Conservation (phyloP, 2,797 vertebrate genomes). For the Pogonophryne albipinna region DNA sequence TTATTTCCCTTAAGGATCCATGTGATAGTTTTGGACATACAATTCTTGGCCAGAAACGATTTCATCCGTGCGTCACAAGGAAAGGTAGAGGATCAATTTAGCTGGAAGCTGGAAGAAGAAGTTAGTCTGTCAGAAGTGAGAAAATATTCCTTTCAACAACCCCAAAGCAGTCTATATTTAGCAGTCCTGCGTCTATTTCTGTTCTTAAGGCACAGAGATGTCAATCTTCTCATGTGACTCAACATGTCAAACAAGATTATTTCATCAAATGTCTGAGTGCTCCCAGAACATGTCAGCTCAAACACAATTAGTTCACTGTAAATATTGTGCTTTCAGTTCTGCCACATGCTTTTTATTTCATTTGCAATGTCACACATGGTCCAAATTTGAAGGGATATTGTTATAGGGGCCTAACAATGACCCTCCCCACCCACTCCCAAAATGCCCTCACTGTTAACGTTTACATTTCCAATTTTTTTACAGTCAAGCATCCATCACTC, state of each 20-base stretch:
- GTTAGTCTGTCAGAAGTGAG: constrained; percentile 12
- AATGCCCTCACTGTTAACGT: constrained; percentile 14
- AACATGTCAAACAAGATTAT: constrained; percentile 26
- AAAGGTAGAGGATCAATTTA: constrained; percentile 6
- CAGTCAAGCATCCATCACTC: constrained; percentile 22
- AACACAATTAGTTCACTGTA: constrained; percentile 4
- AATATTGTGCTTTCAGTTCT: constrained; percentile 18
- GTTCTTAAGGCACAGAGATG: constrained; percentile 11
- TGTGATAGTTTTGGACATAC: constrained; percentile 29
- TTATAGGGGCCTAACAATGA: constrained; percentile 1
- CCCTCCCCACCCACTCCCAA: constrained; percentile 15
- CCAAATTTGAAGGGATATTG: constrained; percentile 31
- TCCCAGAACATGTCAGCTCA: constrained; percentile 11
- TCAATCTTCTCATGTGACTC: constrained; percentile 25
- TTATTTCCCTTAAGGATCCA: constrained; percentile 11
- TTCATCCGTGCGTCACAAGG: constrained; percentile 14
- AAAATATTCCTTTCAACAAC: constrained; percentile 36
- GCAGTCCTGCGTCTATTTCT: constrained; percentile 32
- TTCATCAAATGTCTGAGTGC: constrained; percentile 5
- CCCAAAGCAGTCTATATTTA: constrained; percentile 32
- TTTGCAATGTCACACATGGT: constrained; percentile 21
- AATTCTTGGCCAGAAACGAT: constrained; percentile 11
- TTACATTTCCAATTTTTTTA: constrained; percentile 36
- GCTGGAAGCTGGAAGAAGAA: constrained; percentile 11
- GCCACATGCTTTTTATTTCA: constrained; percentile 13